Evolutionary conservation across 2,797 vertebrate species (phyloP).

Genomic region (Diplodus sargus): DNA sequence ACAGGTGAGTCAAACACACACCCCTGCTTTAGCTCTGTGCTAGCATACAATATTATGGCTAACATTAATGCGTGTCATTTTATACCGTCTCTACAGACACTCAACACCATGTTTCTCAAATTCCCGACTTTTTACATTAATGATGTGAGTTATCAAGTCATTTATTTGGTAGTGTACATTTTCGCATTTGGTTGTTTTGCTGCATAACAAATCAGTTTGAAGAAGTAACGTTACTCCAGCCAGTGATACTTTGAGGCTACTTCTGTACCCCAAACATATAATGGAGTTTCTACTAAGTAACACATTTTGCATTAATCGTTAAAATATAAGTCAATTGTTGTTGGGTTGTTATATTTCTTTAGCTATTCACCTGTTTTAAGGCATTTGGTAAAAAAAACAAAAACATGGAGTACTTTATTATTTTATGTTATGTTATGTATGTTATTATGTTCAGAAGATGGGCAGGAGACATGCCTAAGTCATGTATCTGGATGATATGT

Average conservation of each 20-base stretch:
- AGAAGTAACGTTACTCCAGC: neutral
- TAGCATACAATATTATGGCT: neutral
- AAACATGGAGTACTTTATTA: too few species aligned
- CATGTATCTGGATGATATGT: neutral
- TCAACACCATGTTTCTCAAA: neutral
- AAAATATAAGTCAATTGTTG: neutral
- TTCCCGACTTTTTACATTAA: neutral
- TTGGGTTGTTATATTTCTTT: neutral
- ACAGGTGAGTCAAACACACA: neutral
- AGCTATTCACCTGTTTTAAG: too few species aligned
- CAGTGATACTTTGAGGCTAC: neutral
- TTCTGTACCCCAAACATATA: neutral
- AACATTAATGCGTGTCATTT: neutral
- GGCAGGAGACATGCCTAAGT: neutral
- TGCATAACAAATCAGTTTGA: neutral
- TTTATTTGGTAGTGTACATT: neutral
- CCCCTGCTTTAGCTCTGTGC: neutral
- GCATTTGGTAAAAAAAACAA: too few species aligned
- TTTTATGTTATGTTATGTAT: too few species aligned
- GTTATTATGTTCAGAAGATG: neutral
- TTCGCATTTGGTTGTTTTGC: neutral
- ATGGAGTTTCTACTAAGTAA: neutral
- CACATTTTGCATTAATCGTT: neutral
- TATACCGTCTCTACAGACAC: neutral
- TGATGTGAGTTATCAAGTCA: neutral